Conservation (phyloP, 2,888 invertebrate genomes). For the Xestobium rufovillosum region DNA sequence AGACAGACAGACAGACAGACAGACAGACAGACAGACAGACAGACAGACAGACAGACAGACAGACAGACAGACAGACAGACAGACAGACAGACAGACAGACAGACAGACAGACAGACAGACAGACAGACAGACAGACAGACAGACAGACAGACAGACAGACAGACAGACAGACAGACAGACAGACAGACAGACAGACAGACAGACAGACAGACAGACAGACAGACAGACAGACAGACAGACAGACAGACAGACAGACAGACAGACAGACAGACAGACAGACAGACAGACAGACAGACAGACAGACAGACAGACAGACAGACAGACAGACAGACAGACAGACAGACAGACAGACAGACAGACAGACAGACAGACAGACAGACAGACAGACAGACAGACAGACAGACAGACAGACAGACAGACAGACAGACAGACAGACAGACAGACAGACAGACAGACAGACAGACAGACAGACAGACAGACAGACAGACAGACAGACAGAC, state of each 20-base stretch:
- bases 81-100: neutral
- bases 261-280: conserved; percentile 24
- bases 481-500: conserved; percentile 4
- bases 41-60: conserved; percentile 8
- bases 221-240: conserved; percentile 4
- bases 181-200: conserved; percentile 2
- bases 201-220: conserved; percentile 4
- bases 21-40: conserved; percentile 6
- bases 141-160: conserved; percentile 1
- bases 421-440: conserved; percentile 20
- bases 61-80: conserved; percentile 1
- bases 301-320: conserved; percentile 25
- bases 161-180: conserved; percentile 5
- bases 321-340: conserved; percentile 24
- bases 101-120: conserved; percentile 4
- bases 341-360: conserved; percentile 24
- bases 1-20: too few species aligned
- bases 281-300: conserved; percentile 25
- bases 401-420: conserved; percentile 24
- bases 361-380: conserved; percentile 24
- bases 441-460: conserved; percentile 4
- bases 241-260: conserved; percentile 13
- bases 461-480: conserved; percentile 4
- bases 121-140: conserved; percentile 4
- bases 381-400: conserved; percentile 24